Conservation (phyloP, 2,797 vertebrate species). For the Pseudochromis fuscus region DNA sequence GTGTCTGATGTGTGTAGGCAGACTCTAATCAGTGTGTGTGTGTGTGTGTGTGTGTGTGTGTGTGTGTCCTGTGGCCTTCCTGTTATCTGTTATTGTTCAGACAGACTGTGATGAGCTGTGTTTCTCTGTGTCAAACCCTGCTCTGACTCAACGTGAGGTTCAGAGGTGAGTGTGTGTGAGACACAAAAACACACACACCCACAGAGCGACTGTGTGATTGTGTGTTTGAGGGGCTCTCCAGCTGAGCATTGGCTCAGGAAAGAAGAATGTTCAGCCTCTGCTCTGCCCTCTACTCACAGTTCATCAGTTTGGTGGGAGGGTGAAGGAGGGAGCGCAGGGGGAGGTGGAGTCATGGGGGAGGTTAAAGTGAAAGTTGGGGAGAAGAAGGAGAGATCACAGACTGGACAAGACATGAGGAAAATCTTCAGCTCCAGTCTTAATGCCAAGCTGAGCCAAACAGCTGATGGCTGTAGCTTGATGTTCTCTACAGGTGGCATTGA, state of each 20-base stretch:
- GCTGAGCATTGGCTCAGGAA: slow-evolving; percentile 70
- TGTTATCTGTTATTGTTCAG: slow-evolving; percentile 62
- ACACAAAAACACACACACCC: too few relatives aligned
- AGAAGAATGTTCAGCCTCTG: slow-evolving; percentile 68
- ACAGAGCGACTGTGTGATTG: background rate
- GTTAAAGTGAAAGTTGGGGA: slow-evolving; percentile 4
- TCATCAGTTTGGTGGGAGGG: slow-evolving; percentile 60
- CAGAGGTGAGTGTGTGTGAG: slow-evolving; percentile 14
- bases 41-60: background rate
- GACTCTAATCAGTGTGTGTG: background rate
- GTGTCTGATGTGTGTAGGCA: background rate
- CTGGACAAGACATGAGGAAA: background rate
- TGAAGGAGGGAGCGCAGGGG: slow-evolving; percentile 14
- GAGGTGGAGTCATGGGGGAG: too few relatives aligned
- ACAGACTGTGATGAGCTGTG: slow-evolving; percentile 19
- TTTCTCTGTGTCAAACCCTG: slow-evolving; percentile 36
- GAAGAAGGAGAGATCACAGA: background rate
- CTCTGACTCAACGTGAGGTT: slow-evolving; percentile 38
- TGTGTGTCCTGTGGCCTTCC: slow-evolving; percentile 26
- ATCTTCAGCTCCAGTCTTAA: too few relatives aligned
- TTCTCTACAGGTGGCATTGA: too few relatives aligned
- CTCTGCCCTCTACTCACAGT: slow-evolving; percentile 66
- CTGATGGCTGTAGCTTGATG: too few relatives aligned
- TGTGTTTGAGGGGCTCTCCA: slow-evolving; percentile 43
- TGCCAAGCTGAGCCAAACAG: too few relatives aligned